A percentile compares a stretch with the other conserved stretches of the same genome.
phyloP scores from a whole-genome alignment of 2,113 vertebrate species.

The Etheostoma cragini region DNA sequence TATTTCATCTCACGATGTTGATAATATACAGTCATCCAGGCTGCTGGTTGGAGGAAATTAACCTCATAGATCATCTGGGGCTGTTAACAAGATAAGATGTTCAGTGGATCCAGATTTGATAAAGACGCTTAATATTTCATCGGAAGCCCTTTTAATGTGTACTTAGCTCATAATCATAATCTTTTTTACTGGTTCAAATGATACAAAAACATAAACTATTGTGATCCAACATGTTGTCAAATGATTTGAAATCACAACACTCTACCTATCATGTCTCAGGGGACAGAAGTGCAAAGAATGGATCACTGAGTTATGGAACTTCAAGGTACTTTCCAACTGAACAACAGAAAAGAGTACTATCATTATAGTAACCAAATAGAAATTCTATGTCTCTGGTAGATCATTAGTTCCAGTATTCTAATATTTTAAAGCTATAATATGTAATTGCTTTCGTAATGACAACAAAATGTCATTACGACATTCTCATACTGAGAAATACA shows the following conservation, averaged over 20 bases:
- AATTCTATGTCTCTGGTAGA: neutral
- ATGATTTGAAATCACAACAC: too few relatives aligned
- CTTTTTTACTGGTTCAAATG: neutral
- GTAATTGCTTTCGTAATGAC: too few relatives aligned
- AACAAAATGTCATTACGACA: too few relatives aligned
- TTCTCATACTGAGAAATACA: too few relatives aligned
- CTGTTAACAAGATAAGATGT: conserved; percentile 57
- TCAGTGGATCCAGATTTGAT: conserved; percentile 48
- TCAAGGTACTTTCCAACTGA: too few relatives aligned
- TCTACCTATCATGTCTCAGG: too few relatives aligned
- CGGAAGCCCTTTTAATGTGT: conserved; percentile 9
- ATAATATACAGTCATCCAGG: conserved; percentile 33
- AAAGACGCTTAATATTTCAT: conserved; percentile 60
- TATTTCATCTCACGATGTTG: conserved; percentile 45
- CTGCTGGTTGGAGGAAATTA: conserved; percentile 12
- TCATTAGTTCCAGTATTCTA: neutral
- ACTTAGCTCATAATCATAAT: conserved; percentile 15
- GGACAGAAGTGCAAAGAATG: too few relatives aligned
- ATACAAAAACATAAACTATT: neutral
- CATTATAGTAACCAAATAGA: too few relatives aligned
- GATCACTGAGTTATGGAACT: too few relatives aligned
- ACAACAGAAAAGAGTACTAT: too few relatives aligned
- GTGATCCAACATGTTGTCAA: neutral
- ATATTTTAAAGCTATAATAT: neutral
- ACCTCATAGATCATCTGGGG: conserved; percentile 57